Evolutionary conservation across 2,113 vertebrate genomes (phyloP).

Genomic region (Cyprinus carpio): DNA sequence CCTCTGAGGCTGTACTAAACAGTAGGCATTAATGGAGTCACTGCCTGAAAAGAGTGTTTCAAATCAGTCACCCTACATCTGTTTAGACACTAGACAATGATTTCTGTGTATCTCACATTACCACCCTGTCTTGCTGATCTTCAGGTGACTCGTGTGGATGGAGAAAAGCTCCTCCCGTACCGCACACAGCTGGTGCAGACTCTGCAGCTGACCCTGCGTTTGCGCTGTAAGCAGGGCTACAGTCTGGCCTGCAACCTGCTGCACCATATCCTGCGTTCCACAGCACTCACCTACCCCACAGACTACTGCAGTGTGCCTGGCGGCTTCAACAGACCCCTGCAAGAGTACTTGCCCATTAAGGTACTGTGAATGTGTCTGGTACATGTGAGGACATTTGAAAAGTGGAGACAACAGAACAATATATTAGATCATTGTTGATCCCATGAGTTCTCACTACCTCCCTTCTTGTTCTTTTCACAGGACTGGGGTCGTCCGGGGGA

Average conservation of each 20-base stretch:
- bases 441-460: not conserved
- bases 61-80: not conserved
- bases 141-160: conserved; percentile 95
- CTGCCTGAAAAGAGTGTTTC: not conserved
- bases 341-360: conserved; percentile 95
- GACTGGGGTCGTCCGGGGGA: conserved; percentile 97
- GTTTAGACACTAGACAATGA: not conserved
- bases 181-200: conserved; percentile 89
- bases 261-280: conserved; percentile 93
- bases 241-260: conserved; percentile 94
- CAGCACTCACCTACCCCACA: conserved; percentile 93
- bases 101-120: not conserved
- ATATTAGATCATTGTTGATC: not conserved
- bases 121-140: not conserved
- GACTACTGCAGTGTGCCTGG: conserved; percentile 98
- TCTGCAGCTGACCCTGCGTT: conserved; percentile 87
- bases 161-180: conserved; percentile 91
- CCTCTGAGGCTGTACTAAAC: too few species aligned
- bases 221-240: conserved; percentile 98
- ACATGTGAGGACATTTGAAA: too few species aligned
- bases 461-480: conserved; percentile 65
- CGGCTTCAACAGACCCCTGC: conserved; percentile 87
- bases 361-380: conserved; percentile 60
- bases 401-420: not conserved
- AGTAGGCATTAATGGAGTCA: not conserved